These are phyloP conservation scores for Catharus bicknelli DNA, from an alignment of 2,113 vertebrate species.

Conservation along the genomic window DNA sequence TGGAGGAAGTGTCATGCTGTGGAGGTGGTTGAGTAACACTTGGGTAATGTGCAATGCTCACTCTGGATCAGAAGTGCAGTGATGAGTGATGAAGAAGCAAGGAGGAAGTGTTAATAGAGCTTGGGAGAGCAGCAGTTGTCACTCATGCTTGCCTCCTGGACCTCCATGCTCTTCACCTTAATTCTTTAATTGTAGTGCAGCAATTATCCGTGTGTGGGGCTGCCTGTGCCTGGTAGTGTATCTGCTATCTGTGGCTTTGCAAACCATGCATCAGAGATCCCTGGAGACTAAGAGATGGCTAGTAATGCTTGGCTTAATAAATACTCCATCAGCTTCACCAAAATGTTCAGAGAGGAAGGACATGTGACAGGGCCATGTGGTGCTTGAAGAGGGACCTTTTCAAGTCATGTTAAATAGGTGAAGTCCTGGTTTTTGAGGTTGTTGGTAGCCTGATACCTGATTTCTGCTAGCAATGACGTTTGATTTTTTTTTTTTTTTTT, in stretches of 20 bases:
- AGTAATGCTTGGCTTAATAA: background rate
- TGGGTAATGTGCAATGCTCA: background rate
- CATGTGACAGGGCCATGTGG: background rate
- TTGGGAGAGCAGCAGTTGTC: background rate
- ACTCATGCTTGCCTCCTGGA: background rate
- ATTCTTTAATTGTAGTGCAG: background rate
- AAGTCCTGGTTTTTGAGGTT: background rate
- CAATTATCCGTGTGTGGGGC: background rate
- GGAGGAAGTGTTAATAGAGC: background rate
- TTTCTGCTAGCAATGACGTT: background rate
- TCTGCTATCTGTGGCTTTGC: background rate
- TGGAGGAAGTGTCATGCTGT: background rate
- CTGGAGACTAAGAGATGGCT: background rate
- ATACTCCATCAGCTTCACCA: background rate
- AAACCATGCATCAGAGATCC: background rate
- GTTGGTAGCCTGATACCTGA: background rate
- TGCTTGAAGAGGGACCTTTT: background rate
- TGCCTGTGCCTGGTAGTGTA: accelerated
- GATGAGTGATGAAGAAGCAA: background rate
- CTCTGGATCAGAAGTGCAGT: background rate
- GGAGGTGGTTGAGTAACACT: background rate
- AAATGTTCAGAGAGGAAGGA: background rate
- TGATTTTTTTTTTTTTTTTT: background rate
- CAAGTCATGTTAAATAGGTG: background rate
- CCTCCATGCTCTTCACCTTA: background rate